phyloP scores from a whole-genome alignment of 2,888 invertebrate genomes.

The Pristionchus japonicus region DNA sequence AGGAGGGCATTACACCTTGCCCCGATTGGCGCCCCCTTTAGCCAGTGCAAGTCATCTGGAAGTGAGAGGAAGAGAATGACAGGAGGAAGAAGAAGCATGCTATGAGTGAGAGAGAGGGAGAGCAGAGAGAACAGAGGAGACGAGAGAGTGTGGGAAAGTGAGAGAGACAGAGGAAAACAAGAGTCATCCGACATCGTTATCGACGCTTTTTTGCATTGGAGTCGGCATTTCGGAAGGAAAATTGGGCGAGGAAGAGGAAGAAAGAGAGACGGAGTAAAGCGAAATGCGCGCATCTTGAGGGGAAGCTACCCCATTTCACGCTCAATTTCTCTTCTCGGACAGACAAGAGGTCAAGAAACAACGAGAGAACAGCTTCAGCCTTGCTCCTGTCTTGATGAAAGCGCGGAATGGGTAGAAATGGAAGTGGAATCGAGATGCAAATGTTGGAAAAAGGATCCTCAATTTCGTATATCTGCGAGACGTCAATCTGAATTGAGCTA shows the following conservation, averaged over 20 bases:
- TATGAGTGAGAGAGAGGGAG: not conserved
- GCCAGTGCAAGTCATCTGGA: constrained; percentile 22
- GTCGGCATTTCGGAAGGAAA: not conserved
- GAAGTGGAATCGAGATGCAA: not conserved
- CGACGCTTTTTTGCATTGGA: constrained; percentile 21
- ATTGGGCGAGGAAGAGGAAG: not conserved
- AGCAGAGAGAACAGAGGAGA: too few relatives aligned
- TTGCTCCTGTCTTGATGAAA: not conserved
- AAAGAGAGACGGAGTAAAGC: not conserved
- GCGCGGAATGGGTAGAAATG: too few relatives aligned
- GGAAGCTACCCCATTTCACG: not conserved
- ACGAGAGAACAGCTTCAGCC: not conserved
- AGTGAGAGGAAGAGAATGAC: not conserved
- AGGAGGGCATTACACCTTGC: constrained; percentile 2
- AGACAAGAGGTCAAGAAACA: not conserved
- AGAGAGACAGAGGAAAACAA: not conserved
- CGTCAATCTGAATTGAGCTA: not conserved
- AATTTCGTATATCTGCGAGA: not conserved
- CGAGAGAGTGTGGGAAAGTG: not conserved
- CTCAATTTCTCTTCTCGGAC: not conserved
- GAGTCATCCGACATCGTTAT: constrained; percentile 29
- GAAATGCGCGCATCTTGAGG: not conserved
- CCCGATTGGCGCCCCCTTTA: not conserved
- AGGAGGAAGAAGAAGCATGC: not conserved
- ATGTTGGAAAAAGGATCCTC: not conserved